phyloP scores from a whole-genome alignment of 2,888 invertebrate genomes.

The Drosophila rubida region DNA sequence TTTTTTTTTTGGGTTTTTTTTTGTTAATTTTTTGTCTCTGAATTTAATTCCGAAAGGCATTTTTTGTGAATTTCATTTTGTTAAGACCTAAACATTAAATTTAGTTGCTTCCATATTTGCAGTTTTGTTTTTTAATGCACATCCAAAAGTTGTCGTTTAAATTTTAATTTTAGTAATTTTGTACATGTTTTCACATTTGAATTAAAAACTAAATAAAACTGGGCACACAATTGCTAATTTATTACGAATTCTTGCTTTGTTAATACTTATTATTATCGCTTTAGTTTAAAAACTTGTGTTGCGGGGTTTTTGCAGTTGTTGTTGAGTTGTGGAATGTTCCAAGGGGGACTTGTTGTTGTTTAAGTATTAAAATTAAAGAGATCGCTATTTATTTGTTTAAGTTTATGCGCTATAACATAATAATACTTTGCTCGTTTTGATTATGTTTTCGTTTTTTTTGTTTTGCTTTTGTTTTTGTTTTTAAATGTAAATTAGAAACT shows the following conservation, averaged over 20 bases:
- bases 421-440: constrained; percentile 66
- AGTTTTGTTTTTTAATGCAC: constrained; percentile 46
- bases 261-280: constrained; percentile 30
- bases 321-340: constrained; percentile 65
- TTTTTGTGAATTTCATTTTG: constrained; percentile 76
- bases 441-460: constrained; percentile 2
- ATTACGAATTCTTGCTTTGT: constrained; percentile 27
- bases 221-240: constrained; percentile 78
- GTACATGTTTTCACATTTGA: constrained; percentile 54
- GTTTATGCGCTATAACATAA: constrained; percentile 72
- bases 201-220: constrained; percentile 60
- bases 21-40: constrained; percentile 63
- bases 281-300: constrained; percentile 27
- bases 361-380: constrained; percentile 68
- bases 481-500: constrained; percentile 28
- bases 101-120: constrained; percentile 65
- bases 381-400: constrained; percentile 69
- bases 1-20: constrained; percentile 47
- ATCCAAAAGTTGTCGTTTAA: constrained; percentile 55
- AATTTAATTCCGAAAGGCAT: constrained; percentile 84
- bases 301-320: constrained; percentile 27
- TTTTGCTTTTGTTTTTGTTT: constrained; percentile 11
- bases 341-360: constrained; percentile 41
- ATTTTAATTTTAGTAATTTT: constrained; percentile 54
- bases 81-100: constrained; percentile 81